Evolutionary conservation across 53 echinoderm and acorn worm species (phyloP), one percentile per base, ranked within the genome.

Genomic region (Hippasteria phrygiana): DNA sequence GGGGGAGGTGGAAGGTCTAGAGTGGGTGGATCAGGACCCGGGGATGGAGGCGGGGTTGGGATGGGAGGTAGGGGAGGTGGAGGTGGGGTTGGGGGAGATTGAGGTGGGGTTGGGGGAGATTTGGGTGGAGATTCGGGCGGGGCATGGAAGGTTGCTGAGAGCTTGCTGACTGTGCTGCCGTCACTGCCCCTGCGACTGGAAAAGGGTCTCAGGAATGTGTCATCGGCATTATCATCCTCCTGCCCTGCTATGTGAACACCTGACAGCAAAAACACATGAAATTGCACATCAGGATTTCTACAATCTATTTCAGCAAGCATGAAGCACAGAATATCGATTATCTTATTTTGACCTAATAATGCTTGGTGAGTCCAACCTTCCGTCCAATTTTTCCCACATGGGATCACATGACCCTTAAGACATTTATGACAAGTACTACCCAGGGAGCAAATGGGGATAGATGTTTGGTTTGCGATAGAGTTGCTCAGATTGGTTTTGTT

Each of bases 61-160:
- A 65, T 66, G 24, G 36, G 89, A 18, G 79, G 89, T 32, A 80
- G 78, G 42, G 79, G 47, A 42, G 63, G 78, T 10, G 64, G 50
- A 63, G 89, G 79, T 45, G 69, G 89, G 5, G 78, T 14, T 18
- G 89, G 78, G 42, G 79, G 47, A 42, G 63, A 67, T 10, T 43
- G 50, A 63, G 89, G 79, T 45, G 69, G 89, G 5, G 78, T 14
- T 18, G 89, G 89, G 22, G 89, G 79, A 5, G 78, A 79, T 3
- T 69, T 54, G 7, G 86, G 85, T 85, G 84, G 74, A 31, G 85
- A 65, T 27, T 80, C 76, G 36, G 89, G 92, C 26, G 90, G 90
- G 65, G 85, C 84, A 39, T 84, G 85, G 76, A 90, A 90, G 4
- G 81, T 81, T 28, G 63, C 81, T 2, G 81, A 81, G 42, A 81